These are phyloP conservation scores for Xylophagus ater DNA, from an alignment of 2,888 invertebrate genomes.

Conservation along the genomic window DNA sequence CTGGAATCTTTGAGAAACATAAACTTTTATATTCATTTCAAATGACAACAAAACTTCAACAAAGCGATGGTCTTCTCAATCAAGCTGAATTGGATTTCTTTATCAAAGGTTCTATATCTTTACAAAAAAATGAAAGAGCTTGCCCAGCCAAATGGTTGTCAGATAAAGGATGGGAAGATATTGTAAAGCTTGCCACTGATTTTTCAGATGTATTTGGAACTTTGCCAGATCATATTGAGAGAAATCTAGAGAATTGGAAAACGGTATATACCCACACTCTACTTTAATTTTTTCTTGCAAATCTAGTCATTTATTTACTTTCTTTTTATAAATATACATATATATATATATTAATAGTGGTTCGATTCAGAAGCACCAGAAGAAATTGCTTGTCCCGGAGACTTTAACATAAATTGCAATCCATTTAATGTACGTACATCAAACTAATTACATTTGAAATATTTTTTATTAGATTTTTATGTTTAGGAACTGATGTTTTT, in stretches of 20 bases:
- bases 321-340: too few species aligned
- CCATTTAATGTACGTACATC: conserved; percentile 43
- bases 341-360: conserved; percentile 68
- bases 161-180: conserved; percentile 69
- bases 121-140: conserved; percentile 57
- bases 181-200: conserved; percentile 57
- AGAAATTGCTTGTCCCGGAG: conserved; percentile 53
- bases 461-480: conserved; percentile 27
- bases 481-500: conserved; percentile 63
- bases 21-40: conserved; percentile 85
- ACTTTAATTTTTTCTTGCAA: too few species aligned
- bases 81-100: conserved; percentile 79
- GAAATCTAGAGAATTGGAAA: conserved; percentile 50
- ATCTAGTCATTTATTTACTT: conserved; percentile 17
- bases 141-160: conserved; percentile 67
- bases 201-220: conserved; percentile 54
- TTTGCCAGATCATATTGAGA: conserved; percentile 52
- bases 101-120: conserved; percentile 70
- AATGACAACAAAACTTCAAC: conserved; percentile 74
- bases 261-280: conserved; percentile 44
- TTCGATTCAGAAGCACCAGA: conserved; percentile 78
- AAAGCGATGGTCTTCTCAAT: conserved; percentile 49
- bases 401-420: conserved; percentile 51
- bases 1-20: conserved; percentile 84
- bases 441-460: background rate